These are phyloP conservation scores for Diachasma alloeum DNA, from an alignment of 1,140 invertebrate genomes.

Conservation along the genomic window DNA sequence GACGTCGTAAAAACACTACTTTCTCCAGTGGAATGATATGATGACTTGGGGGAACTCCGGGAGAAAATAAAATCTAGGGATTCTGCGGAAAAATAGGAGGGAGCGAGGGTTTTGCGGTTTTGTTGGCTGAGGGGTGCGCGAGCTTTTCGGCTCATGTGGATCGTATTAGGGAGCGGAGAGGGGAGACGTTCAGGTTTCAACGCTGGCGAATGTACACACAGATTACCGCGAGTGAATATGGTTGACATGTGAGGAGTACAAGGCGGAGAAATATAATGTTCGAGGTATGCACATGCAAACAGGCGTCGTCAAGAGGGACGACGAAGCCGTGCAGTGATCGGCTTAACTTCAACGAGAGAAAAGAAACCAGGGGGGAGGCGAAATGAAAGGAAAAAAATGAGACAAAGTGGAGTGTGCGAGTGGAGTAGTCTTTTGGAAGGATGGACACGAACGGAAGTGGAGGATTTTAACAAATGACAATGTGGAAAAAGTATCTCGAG, in stretches of 20 bases:
- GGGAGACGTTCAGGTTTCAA: neutral
- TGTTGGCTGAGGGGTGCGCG: neutral
- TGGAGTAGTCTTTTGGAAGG: neutral
- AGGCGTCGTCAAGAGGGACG: slow-evolving; percentile 17
- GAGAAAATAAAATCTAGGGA: neutral
- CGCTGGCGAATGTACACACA: neutral
- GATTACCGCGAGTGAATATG: neutral
- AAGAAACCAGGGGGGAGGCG: neutral
- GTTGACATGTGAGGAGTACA: slow-evolving; percentile 16
- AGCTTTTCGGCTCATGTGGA: too few species aligned
- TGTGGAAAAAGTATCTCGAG: too few species aligned
- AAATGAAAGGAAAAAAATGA: neutral
- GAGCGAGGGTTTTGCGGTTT: neutral
- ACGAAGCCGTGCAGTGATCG: slow-evolving; percentile 18
- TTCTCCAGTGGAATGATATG: neutral
- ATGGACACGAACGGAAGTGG: neutral
- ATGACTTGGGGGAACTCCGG: neutral
- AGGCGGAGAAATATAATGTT: slow-evolving; percentile 11
- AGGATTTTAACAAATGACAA: too few species aligned
- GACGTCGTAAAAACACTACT: too few species aligned
- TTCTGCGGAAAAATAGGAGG: neutral
- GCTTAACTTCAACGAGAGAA: slow-evolving; percentile 14
- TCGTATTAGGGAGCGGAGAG: neutral
- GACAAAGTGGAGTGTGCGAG: neutral
- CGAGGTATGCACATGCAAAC: neutral